Evolutionary conservation across 2,113 vertebrate genomes (phyloP).

Genomic region (Thalassarche chlororhynchos): DNA sequence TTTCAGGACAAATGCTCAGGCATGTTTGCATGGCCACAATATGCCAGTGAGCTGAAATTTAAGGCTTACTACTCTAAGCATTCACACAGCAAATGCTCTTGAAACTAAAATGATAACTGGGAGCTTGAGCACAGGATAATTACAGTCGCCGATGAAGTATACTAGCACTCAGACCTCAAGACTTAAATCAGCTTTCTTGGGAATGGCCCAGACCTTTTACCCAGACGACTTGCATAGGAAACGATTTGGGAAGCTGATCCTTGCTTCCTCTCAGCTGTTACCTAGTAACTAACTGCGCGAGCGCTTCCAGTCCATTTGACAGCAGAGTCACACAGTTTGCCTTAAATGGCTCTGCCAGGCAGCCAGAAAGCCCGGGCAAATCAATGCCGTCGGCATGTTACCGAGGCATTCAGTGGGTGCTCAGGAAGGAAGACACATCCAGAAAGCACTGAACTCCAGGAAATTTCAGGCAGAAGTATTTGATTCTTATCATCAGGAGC

Average conservation of each 20-base stretch:
- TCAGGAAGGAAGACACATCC: background rate
- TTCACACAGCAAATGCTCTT: background rate
- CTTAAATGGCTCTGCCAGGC: background rate
- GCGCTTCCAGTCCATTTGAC: background rate
- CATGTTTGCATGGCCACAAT: background rate
- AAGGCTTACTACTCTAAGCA: background rate
- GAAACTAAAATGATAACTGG: constrained; percentile 13
- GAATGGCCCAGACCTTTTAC: constrained; percentile 4
- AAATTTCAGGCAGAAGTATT: background rate
- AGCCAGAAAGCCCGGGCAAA: background rate
- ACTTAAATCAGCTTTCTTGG: constrained; percentile 24
- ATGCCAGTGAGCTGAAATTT: background rate
- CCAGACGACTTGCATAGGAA: background rate
- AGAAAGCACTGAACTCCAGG: background rate
- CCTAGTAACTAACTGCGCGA: background rate
- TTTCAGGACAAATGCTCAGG: background rate
- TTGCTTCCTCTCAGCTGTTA: constrained; percentile 22
- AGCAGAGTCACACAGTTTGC: background rate
- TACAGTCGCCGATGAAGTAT: background rate
- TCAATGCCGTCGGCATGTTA: background rate
- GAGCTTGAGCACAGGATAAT: background rate
- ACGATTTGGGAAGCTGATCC: background rate
- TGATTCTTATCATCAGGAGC: background rate
- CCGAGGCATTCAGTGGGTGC: background rate
- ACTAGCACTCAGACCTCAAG: constrained; percentile 15